These are phyloP conservation scores for Percopsis transmontana DNA, from an alignment of 2,113 vertebrate species.

Conservation along the genomic window DNA sequence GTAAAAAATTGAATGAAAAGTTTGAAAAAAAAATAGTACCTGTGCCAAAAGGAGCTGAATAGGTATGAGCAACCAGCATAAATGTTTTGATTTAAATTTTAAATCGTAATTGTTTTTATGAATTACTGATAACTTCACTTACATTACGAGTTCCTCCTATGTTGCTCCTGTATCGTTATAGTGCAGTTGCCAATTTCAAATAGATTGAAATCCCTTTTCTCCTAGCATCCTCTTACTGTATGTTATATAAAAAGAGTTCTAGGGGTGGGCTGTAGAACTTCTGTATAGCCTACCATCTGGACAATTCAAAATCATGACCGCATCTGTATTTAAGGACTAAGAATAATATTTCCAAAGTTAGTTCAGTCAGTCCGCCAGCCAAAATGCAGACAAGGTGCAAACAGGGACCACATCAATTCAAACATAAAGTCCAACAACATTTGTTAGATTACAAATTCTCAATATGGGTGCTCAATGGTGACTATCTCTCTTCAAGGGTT, in stretches of 20 bases:
- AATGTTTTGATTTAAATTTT: constrained; percentile 19
- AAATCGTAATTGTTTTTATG: not conserved
- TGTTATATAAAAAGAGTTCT: not conserved
- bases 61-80: constrained; percentile 58
- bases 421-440: constrained; percentile 40
- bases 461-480: constrained; percentile 41
- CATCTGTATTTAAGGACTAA: not conserved
- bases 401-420: constrained; percentile 48
- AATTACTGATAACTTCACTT: constrained; percentile 14
- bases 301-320: no score
- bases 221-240: constrained; percentile 8
- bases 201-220: not conserved
- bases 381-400: constrained; percentile 3
- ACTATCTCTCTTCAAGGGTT: constrained; percentile 25
- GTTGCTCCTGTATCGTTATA: constrained; percentile 7
- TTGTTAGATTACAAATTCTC: constrained; percentile 9
- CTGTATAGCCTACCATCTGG: no score
- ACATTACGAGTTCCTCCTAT: constrained; percentile 11
- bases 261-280: not conserved
- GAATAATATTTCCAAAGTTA: constrained; percentile 11
- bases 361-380: constrained; percentile 17
- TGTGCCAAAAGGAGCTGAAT: constrained; percentile 70
- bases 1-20: constrained; percentile 23
- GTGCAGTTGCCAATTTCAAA: constrained; percentile 58
- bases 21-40: constrained; percentile 49